These are phyloP conservation scores for Oncorhynchus masou DNA, from an alignment of 2,113 vertebrate species.

Conservation along the genomic window DNA sequence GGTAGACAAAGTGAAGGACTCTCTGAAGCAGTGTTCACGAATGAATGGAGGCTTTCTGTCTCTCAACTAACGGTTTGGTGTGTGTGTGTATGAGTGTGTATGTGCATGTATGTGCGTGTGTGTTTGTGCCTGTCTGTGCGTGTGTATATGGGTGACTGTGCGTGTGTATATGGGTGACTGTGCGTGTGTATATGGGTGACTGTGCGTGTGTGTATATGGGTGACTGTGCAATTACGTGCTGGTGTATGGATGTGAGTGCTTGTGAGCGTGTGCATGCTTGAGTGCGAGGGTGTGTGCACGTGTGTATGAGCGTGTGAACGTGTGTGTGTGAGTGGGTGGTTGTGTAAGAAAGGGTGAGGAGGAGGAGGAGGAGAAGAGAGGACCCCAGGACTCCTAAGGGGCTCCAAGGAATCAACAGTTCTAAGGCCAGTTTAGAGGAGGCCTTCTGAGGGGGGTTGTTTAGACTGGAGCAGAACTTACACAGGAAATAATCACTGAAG, in stretches of 20 bases:
- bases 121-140: constrained; percentile 17
- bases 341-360: constrained; percentile 75
- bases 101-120: constrained; percentile 27
- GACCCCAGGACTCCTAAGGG: constrained; percentile 33
- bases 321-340: constrained; percentile 34
- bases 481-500: constrained; percentile 25
- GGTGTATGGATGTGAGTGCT: constrained; percentile 44
- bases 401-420: constrained; percentile 29
- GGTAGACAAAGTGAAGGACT: constrained; percentile 54
- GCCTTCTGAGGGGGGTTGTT: constrained; percentile 30
- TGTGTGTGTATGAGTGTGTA: constrained; percentile 28
- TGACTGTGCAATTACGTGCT: constrained; percentile 29
- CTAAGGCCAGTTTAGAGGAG: constrained; percentile 6
- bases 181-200: constrained; percentile 6
- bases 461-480: constrained; percentile 41
- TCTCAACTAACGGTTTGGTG: constrained; percentile 37
- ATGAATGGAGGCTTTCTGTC: constrained; percentile 62
- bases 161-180: constrained; percentile 28
- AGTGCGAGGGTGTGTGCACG: not conserved
- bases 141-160: constrained; percentile 30
- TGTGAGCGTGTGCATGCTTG: constrained; percentile 16
- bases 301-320: not conserved
- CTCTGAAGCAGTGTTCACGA: constrained; percentile 50
- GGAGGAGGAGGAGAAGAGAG: constrained; percentile 61
- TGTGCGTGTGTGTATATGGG: constrained; percentile 38